These are phyloP conservation scores for Xenopus petersii DNA, from an alignment of 2,797 vertebrate genomes.

Conservation along the genomic window DNA sequence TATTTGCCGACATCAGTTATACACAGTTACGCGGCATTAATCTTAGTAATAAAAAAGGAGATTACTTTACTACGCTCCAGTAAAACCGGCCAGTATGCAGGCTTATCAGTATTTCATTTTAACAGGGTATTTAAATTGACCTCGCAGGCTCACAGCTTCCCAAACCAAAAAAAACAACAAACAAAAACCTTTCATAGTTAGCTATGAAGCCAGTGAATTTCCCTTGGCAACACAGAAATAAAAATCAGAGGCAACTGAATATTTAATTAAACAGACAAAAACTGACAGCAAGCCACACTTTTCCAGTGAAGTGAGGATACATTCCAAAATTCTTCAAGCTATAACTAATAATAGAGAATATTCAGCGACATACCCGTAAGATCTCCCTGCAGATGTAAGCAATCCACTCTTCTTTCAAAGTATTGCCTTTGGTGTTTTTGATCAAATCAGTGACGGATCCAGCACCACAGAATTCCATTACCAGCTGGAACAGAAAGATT, in stretches of 20 bases:
- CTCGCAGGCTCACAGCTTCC: too few relatives aligned
- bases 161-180: too few relatives aligned
- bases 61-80: not conserved
- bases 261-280: too few relatives aligned
- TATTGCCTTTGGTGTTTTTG: constrained; percentile 97
- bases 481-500: constrained; percentile 74
- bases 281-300: too few relatives aligned
- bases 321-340: too few relatives aligned
- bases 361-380: constrained; percentile 74
- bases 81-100: not conserved
- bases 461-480: constrained; percentile 97
- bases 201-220: too few relatives aligned
- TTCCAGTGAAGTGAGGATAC: too few relatives aligned
- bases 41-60: constrained; percentile 1
- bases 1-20: not conserved
- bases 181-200: too few relatives aligned
- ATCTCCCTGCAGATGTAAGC: constrained; percentile 97
- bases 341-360: not conserved
- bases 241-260: too few relatives aligned
- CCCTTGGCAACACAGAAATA: too few relatives aligned
- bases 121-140: constrained; percentile 10
- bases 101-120: constrained; percentile 10
- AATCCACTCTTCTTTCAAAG: constrained; percentile 95
- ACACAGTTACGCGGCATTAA: constrained; percentile 12
- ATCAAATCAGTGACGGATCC: constrained; percentile 94